These are phyloP conservation scores for Eulemur rubriventer DNA, from an alignment of 2,797 vertebrate genomes.

Conservation along the genomic window DNA sequence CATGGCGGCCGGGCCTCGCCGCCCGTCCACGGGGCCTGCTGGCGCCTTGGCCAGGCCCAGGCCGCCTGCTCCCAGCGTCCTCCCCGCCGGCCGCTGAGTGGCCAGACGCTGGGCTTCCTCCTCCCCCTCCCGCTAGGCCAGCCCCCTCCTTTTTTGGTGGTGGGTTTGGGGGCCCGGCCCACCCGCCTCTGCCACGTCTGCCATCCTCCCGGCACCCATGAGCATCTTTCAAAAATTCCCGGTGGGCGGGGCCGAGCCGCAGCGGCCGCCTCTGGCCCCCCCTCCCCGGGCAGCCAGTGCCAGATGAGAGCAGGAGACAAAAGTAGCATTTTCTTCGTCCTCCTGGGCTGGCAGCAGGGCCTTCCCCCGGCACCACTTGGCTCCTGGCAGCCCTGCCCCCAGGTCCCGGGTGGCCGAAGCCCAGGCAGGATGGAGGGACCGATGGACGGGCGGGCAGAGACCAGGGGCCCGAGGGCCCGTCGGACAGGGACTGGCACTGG, in stretches of 20 bases:
- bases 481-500: neutral
- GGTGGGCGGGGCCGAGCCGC: slow-evolving; percentile 62
- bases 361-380: slow-evolving; percentile 52
- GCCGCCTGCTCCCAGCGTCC: neutral
- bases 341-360: slow-evolving; percentile 30
- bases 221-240: slow-evolving; percentile 70
- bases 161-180: slow-evolving; percentile 68
- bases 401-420: slow-evolving; percentile 33
- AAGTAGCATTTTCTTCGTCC: slow-evolving; percentile 62
- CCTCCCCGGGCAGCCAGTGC: slow-evolving; percentile 58
- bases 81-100: slow-evolving; percentile 34
- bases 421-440: neutral
- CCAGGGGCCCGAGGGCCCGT: neutral
- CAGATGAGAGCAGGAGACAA: slow-evolving; percentile 63
- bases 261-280: slow-evolving; percentile 54
- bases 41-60: neutral
- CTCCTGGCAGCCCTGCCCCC: slow-evolving; percentile 54
- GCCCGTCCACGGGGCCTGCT: slow-evolving; percentile 29
- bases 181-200: slow-evolving; percentile 75
- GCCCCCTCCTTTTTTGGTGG: neutral
- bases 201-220: slow-evolving; percentile 61
- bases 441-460: neutral
- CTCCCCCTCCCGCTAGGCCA: neutral
- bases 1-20: slow-evolving; percentile 51
- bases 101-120: slow-evolving; percentile 1